A percentile compares a stretch with the other conserved stretches of the same genome.
Conservation (phyloP, 2,888 invertebrate species). For the Lepidochrysops patricia region DNA sequence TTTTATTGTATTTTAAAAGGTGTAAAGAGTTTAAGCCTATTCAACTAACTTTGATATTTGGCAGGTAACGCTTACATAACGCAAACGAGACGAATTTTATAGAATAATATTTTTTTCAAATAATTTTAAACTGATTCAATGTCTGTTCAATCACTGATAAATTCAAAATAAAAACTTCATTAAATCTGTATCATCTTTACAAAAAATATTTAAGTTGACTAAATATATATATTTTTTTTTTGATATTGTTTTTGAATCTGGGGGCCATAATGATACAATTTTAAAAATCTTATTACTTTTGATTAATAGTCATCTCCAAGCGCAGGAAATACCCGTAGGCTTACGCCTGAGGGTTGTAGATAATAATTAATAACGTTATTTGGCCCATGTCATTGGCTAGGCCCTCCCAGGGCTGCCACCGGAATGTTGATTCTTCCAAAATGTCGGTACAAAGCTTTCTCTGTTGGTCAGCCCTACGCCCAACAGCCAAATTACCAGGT, state of each 20-base stretch:
- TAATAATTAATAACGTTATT: constrained; percentile 70
- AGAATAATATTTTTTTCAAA: not conserved
- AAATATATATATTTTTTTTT: no score
- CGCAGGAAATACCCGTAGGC: constrained; percentile 58
- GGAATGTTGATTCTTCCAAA: not conserved
- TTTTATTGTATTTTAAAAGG: constrained; percentile 12
- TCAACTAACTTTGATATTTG: not conserved
- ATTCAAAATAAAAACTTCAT: no score
- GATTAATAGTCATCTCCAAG: constrained; percentile 45
- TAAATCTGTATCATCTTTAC: no score
- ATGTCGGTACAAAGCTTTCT: not conserved
- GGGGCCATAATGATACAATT: not conserved
- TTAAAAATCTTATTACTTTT: constrained; percentile 36
- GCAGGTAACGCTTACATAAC: no score
- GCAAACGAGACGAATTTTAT: no score
- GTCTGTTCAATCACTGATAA: no score
- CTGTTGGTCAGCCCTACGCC: constrained; percentile 30
- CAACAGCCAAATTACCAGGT: constrained; percentile 63
- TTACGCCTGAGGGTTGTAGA: constrained; percentile 45
- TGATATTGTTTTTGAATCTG: no score
- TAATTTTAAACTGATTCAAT: not conserved
- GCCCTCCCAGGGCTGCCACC: constrained; percentile 20
- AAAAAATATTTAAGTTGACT: no score
- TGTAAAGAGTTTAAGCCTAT: not conserved
- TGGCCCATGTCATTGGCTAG: constrained; percentile 61